phyloP scores from a whole-genome alignment of 2,797 vertebrate species.

The Galago senegalensis region DNA sequence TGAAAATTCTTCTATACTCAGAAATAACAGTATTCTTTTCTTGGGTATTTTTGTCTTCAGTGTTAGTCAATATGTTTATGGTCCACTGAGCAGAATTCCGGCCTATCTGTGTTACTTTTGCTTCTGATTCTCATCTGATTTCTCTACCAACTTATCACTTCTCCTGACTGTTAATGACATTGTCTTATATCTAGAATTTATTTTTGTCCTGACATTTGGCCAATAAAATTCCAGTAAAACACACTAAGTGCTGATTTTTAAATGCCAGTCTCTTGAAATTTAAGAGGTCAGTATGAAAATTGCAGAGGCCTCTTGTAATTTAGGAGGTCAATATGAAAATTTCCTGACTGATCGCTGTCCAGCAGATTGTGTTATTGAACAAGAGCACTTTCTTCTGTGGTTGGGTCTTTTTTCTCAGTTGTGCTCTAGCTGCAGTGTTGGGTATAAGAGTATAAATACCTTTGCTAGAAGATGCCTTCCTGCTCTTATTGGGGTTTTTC shows the following conservation, averaged over 20 bases:
- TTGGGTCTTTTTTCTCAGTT: not conserved
- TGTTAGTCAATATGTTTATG: not conserved
- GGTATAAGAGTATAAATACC: not conserved
- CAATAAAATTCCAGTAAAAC: conserved; percentile 53
- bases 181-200: not conserved
- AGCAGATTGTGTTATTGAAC: not conserved
- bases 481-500: not conserved
- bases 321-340: not conserved
- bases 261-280: conserved; percentile 32
- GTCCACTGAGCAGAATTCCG: not conserved
- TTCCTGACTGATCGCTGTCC: not conserved
- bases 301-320: not conserved
- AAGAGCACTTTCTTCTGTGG: not conserved
- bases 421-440: not conserved
- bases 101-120: not conserved
- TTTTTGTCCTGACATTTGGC: conserved; percentile 8
- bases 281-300: not conserved
- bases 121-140: not conserved
- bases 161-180: not conserved
- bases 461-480: not conserved
- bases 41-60: not conserved
- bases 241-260: not conserved
- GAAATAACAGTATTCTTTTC: not conserved
- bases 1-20: not conserved
- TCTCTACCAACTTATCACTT: not conserved